A percentile compares a stretch with the other conserved stretches of the same genome.
phyloP scores from a whole-genome alignment of 2,113 vertebrate genomes.

The Collichthys lucidus region DNA sequence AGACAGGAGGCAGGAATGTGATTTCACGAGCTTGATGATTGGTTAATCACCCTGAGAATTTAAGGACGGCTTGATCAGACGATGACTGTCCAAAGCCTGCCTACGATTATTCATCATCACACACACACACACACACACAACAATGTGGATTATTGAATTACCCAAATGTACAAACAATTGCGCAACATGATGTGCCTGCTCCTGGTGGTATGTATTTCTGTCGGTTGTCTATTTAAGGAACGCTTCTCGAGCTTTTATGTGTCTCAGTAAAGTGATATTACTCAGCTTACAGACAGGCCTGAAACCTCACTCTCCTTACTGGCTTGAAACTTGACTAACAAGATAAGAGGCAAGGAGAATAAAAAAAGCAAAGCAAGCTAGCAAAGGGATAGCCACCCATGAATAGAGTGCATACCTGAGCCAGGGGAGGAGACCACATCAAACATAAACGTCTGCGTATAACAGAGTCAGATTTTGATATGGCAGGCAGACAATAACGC shows the following conservation, averaged over 20 bases:
- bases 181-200: slow-evolving; percentile 10
- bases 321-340: slow-evolving; percentile 62
- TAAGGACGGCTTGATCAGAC: neutral
- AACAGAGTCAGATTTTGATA: slow-evolving; percentile 50
- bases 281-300: slow-evolving; percentile 58
- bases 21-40: slow-evolving; percentile 3
- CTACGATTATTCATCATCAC: neutral
- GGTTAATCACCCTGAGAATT: slow-evolving; percentile 7
- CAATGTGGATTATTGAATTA: slow-evolving; percentile 20
- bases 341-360: slow-evolving; percentile 49
- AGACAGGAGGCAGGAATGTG: neutral
- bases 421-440: slow-evolving; percentile 49
- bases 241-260: slow-evolving; percentile 42
- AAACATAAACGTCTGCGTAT: slow-evolving; percentile 48
- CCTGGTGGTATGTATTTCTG: slow-evolving; percentile 7
- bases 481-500: slow-evolving; percentile 53
- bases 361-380: slow-evolving; percentile 43
- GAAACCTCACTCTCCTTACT: slow-evolving; percentile 59
- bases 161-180: slow-evolving; percentile 22
- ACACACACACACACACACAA: neutral
- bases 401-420: slow-evolving; percentile 57
- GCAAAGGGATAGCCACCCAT: slow-evolving; percentile 27
- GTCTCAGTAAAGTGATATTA: slow-evolving; percentile 62
- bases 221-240: slow-evolving; percentile 56
- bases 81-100: neutral